Evolutionary conservation across 1,140 invertebrate species (phyloP).

Genomic region (Cyclina sinensis): DNA sequence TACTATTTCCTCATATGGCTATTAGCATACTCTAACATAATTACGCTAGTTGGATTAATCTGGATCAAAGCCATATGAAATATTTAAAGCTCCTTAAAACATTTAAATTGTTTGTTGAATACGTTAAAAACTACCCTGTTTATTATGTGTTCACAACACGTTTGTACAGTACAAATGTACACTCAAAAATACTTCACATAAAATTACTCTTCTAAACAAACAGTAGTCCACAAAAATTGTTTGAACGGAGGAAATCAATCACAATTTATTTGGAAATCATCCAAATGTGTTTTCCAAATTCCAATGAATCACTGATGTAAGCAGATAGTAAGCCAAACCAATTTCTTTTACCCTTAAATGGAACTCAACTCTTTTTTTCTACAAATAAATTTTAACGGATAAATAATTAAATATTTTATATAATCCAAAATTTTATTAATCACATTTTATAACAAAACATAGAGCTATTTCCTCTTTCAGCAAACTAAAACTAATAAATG

Average conservation of each 20-base stretch:
- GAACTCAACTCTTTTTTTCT: no score
- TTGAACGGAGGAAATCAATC: constrained; percentile 11
- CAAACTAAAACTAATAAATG: no score
- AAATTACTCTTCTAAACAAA: constrained; percentile 14
- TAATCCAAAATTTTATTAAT: no score
- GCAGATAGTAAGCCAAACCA: no score
- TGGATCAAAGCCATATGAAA: background rate
- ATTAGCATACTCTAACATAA: background rate
- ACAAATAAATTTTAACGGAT: no score
- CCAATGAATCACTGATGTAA: background rate
- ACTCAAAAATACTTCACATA: background rate
- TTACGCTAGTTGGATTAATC: background rate
- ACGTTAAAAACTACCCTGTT: background rate
- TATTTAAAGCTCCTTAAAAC: background rate
- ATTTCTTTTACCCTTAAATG: no score
- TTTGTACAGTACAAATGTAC: background rate
- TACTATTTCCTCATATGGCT: background rate
- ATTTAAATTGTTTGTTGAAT: background rate
- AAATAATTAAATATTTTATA: constrained; percentile 42
- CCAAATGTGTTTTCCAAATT: background rate
- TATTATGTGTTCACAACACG: background rate
- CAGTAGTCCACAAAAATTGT: background rate
- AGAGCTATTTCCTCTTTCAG: no score
- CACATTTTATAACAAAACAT: no score
- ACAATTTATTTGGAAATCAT: constrained; percentile 22